Evolutionary conservation across 2,888 invertebrate species (phyloP).

Genomic region (Spodoptera exigua): DNA sequence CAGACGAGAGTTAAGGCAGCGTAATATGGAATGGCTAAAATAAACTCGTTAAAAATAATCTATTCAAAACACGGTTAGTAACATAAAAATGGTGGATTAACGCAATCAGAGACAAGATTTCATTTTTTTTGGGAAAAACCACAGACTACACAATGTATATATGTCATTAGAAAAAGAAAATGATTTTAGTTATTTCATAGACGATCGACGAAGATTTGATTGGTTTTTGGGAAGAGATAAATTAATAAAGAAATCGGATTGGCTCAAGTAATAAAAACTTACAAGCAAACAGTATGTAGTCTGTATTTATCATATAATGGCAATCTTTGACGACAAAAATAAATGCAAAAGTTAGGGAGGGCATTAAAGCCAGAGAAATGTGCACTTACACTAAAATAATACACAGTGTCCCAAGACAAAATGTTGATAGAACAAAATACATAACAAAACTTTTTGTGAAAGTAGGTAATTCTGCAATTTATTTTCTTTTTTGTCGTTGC

Average conservation of each 20-base stretch:
- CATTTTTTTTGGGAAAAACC: neutral
- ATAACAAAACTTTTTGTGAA: no score
- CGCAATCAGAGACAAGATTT: constrained; percentile 29
- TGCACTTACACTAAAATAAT: constrained; percentile 63
- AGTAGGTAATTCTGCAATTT: no score
- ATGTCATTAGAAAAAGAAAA: no score
- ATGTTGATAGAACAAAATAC: constrained; percentile 11
- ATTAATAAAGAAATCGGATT: no score
- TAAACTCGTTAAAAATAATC: constrained; percentile 45
- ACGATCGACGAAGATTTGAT: no score
- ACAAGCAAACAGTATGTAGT: no score
- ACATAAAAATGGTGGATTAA: constrained; percentile 29
- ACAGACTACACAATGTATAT: no score
- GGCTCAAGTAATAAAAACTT: no score
- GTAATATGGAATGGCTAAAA: constrained; percentile 46
- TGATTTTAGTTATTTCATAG: no score
- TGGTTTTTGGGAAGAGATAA: no score
- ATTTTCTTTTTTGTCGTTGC: no score
- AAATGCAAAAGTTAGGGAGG: constrained; percentile 64
- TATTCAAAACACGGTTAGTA: constrained; percentile 44
- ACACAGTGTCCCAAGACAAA: constrained; percentile 32
- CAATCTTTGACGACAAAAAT: constrained; percentile 45
- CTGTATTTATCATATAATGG: neutral
- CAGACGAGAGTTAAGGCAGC: constrained; percentile 33
- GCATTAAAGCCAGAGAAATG: constrained; percentile 41